Evolutionary conservation across 2,797 vertebrate species (phyloP).

Genomic region (Cynodonichthys magdalenae): DNA sequence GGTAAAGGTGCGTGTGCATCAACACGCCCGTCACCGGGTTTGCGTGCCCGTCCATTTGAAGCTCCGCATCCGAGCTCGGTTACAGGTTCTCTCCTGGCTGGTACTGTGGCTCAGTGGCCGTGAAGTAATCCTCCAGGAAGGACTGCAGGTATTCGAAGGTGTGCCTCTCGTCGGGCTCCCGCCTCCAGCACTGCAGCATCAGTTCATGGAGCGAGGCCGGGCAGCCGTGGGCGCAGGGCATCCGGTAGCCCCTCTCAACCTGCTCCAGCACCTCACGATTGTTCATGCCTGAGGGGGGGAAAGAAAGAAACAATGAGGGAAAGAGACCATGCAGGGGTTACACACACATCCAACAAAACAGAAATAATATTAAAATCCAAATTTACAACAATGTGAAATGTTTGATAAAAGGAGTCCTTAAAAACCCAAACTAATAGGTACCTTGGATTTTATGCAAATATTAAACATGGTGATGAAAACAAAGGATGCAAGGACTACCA

Average conservation of each 20-base stretch:
- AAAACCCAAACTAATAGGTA: no score
- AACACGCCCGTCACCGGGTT: conserved; percentile 21
- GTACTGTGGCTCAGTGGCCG: conserved; percentile 97
- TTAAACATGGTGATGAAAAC: no score
- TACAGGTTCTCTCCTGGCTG: conserved; percentile 94
- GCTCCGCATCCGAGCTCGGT: conserved; percentile 30
- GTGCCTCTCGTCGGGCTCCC: conserved; percentile 93
- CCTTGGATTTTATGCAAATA: no score
- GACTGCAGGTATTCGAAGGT: conserved; percentile 98
- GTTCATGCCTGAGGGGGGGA: conserved; percentile 88
- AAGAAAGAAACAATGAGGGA: background rate
- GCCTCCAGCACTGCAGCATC: conserved; percentile 96
- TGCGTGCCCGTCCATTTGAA: conserved; percentile 22
- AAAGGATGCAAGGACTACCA: no score
- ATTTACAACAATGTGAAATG: no score
- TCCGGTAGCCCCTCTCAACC: conserved; percentile 94
- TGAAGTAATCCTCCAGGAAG: conserved; percentile 98
- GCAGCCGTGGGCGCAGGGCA: conserved; percentile 88
- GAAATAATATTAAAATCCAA: no score
- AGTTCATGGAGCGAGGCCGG: conserved; percentile 91
- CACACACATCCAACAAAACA: background rate
- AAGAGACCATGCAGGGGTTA: background rate
- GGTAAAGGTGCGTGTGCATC: conserved; percentile 3
- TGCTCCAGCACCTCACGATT: conserved; percentile 97
- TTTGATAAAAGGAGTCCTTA: no score